phyloP scores from a whole-genome alignment of 2,113 vertebrate genomes.

The Pseudolaguvia tuberculata region DNA sequence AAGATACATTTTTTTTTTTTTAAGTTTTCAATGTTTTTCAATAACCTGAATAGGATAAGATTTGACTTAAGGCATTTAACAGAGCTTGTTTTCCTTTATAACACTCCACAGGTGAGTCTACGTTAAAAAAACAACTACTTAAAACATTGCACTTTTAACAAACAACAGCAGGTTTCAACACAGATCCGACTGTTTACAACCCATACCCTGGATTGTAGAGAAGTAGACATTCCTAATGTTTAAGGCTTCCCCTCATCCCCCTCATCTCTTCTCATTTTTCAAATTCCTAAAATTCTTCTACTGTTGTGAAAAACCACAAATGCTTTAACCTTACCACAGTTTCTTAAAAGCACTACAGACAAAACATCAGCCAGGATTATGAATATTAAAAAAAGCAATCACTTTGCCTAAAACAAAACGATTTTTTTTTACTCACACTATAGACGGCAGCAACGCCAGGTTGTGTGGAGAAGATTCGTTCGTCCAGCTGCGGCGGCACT shows the following conservation, averaged over 20 bases:
- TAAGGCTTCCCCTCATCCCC: not conserved
- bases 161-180: too few species aligned
- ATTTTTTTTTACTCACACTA: slow-evolving; percentile 63
- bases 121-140: too few species aligned
- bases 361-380: not conserved
- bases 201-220: not conserved
- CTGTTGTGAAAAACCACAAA: not conserved
- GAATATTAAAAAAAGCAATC: not conserved
- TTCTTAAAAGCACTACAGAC: not conserved
- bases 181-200: not conserved
- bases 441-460: slow-evolving; percentile 68
- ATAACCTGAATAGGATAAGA: too few species aligned
- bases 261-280: too few species aligned
- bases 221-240: not conserved
- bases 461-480: slow-evolving; percentile 69
- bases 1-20: too few species aligned
- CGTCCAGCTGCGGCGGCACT: slow-evolving; percentile 68
- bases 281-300: not conserved
- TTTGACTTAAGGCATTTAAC: too few species aligned
- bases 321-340: not conserved
- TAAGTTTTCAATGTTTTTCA: too few species aligned
- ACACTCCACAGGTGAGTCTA: too few species aligned
- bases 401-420: not conserved
- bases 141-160: too few species aligned
- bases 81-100: too few species aligned